Percentiles rank a stretch among this genome's conserved stretches.
These are phyloP conservation scores for Esperia sulphurella DNA, from an alignment of 2,888 invertebrate species.

Conservation along the genomic window DNA sequence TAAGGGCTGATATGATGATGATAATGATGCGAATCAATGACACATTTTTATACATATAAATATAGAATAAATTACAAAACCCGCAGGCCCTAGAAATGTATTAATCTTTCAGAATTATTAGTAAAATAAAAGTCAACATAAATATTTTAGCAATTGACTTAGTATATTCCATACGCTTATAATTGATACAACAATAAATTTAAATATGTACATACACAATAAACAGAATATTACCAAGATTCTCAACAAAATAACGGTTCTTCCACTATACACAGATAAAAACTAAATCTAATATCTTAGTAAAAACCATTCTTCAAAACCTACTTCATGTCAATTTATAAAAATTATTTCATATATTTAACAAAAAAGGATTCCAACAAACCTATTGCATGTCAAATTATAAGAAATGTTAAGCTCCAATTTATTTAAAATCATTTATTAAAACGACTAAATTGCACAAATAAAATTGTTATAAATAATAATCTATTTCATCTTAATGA, in stretches of 20 bases:
- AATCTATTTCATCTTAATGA: background rate
- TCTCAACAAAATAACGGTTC: background rate
- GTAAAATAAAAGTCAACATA: constrained; percentile 20
- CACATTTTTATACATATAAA: too few species aligned
- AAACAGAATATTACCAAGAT: background rate
- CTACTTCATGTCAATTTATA: too few species aligned
- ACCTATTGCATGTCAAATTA: too few species aligned
- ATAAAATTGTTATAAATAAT: background rate
- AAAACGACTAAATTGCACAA: background rate
- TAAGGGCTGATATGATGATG: too few species aligned
- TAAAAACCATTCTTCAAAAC: too few species aligned
- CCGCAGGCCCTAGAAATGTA: too few species aligned
- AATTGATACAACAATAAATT: constrained; percentile 24
- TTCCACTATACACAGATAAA: background rate
- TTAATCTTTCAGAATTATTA: too few species aligned
- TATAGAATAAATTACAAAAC: too few species aligned
- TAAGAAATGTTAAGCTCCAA: background rate
- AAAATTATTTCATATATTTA: too few species aligned
- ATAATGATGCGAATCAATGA: too few species aligned
- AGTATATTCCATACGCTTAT: constrained; percentile 25
- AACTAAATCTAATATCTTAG: background rate
- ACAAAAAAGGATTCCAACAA: too few species aligned
- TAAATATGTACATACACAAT: too few species aligned
- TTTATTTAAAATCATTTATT: background rate
- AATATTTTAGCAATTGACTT: constrained; percentile 14